A percentile compares a stretch with the other conserved stretches of the same genome.
phyloP scores from a whole-genome alignment of 2,113 vertebrate genomes.

The Triplophysa siluroides region DNA sequence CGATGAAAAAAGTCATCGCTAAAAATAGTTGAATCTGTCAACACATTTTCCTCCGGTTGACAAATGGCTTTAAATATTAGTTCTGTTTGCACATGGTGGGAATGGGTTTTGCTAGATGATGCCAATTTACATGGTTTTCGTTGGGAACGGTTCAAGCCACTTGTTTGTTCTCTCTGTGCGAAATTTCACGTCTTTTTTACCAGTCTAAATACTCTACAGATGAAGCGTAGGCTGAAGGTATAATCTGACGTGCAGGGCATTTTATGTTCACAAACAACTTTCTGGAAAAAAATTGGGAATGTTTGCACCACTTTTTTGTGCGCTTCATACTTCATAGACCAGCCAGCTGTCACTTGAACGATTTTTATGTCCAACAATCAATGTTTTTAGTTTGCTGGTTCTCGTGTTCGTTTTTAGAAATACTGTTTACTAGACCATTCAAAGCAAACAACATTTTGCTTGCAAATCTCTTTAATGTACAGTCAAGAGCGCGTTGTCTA shows the following conservation, averaged over 20 bases:
- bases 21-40: not conserved
- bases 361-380: no score
- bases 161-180: conserved; percentile 2
- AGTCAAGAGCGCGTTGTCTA: not conserved
- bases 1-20: not conserved
- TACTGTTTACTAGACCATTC: conserved; percentile 5
- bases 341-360: no score
- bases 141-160: not conserved
- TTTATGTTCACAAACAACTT: not conserved
- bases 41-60: conserved; percentile 14
- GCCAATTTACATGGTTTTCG: not conserved
- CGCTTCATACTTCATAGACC: no score
- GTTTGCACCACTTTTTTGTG: not conserved
- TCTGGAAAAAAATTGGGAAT: not conserved
- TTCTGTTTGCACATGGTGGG: conserved; percentile 12
- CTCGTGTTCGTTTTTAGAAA: not conserved
- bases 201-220: not conserved
- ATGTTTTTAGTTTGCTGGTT: not conserved
- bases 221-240: not conserved
- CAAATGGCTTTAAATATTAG: conserved; percentile 6
- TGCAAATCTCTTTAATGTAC: not conserved
- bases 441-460: conserved; percentile 10
- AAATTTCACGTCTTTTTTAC: not conserved
- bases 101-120: not conserved
- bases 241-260: not conserved